Conservation (phyloP, 2,113 vertebrate genomes). For the Gorsachius goisagi region DNA sequence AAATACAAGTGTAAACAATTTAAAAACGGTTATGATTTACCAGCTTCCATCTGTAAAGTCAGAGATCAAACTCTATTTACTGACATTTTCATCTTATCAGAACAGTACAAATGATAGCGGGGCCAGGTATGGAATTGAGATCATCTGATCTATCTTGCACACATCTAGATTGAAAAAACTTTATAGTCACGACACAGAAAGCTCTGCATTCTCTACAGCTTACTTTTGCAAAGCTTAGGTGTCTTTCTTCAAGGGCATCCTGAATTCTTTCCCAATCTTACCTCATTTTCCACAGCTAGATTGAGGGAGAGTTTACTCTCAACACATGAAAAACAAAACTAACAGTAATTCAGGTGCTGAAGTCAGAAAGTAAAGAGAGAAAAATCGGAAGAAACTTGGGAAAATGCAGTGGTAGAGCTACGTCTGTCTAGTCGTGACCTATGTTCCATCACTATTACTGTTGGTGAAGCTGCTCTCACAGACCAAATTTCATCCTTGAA, state of each 20-base stretch:
- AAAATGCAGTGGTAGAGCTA: not conserved
- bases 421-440: not conserved
- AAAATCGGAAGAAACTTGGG: not conserved
- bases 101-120: not conserved
- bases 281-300: not conserved
- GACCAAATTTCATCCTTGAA: not conserved
- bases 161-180: not conserved
- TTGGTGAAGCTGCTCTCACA: not conserved
- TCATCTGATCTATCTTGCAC: not conserved
- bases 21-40: not conserved
- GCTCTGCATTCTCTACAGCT: not conserved
- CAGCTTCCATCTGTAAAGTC: not conserved
- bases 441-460: not conserved
- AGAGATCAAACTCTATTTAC: not conserved
- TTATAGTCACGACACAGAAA: not conserved
- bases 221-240: not conserved
- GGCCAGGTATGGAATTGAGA: not conserved
- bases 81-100: not conserved
- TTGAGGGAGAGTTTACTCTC: not conserved
- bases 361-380: not conserved
- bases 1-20: not conserved
- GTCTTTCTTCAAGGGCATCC: not conserved
- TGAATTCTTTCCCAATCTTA: not conserved
- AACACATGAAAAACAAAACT: not conserved
- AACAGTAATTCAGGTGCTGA: not conserved